Evolutionary conservation across 2,797 vertebrate species (phyloP).

Genomic region (Peromyscus nudipes): DNA sequence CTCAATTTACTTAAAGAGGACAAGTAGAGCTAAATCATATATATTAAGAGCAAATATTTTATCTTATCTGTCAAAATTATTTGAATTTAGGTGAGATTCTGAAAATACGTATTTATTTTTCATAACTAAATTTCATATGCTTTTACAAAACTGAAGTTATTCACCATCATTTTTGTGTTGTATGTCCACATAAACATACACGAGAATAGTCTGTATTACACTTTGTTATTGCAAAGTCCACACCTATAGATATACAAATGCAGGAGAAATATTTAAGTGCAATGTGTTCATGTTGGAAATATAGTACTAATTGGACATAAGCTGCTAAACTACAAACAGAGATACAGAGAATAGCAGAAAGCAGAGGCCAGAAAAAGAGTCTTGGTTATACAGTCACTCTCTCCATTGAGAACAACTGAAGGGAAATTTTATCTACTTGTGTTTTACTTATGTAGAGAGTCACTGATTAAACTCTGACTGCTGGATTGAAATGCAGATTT

Average conservation of each 20-base stretch:
- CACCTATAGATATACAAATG: not conserved
- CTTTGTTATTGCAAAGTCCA: not conserved
- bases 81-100: not conserved
- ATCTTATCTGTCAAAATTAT: not conserved
- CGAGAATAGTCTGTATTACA: not conserved
- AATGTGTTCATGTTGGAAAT: not conserved
- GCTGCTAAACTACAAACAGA: not conserved
- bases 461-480: not conserved
- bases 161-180: not conserved
- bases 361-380: not conserved
- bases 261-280: not conserved
- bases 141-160: not conserved
- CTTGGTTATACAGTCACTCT: not conserved
- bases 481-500: not conserved
- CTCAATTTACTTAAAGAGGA: not conserved
- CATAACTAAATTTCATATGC: not conserved
- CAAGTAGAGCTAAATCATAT: not conserved
- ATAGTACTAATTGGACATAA: not conserved
- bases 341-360: slow-evolving; percentile 6
- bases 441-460: not conserved
- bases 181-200: not conserved
- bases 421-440: not conserved
- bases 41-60: not conserved
- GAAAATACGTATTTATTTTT: not conserved
- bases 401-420: not conserved